A percentile compares a stretch with the other conserved stretches of the same genome.
These are phyloP conservation scores for Phrynocephalus forsythii DNA, from an alignment of 2,797 vertebrate genomes.

Conservation along the genomic window DNA sequence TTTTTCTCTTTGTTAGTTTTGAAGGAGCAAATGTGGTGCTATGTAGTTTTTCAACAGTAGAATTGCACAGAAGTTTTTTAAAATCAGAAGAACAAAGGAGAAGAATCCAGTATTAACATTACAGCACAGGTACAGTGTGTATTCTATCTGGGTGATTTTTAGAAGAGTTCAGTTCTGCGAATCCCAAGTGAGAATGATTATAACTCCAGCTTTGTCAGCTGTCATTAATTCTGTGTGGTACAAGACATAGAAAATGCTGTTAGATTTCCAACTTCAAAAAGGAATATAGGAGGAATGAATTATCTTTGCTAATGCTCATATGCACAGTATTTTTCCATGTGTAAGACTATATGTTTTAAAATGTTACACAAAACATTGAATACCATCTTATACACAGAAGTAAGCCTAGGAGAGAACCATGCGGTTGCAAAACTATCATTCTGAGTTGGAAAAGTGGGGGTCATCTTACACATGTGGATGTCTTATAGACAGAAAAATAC, in stretches of 20 bases:
- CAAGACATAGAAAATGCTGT: slow-evolving; percentile 47
- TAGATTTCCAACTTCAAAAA: slow-evolving; percentile 63
- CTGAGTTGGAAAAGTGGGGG: too few species aligned
- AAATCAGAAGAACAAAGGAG: slow-evolving; percentile 43
- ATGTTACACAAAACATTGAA: too few species aligned
- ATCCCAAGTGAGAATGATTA: slow-evolving; percentile 44
- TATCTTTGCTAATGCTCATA: slow-evolving; percentile 18
- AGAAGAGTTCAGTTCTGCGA: slow-evolving; percentile 48
- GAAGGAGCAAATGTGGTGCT: not conserved
- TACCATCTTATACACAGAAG: too few species aligned
- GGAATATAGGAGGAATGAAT: not conserved
- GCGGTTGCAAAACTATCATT: too few species aligned
- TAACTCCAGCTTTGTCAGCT: not conserved
- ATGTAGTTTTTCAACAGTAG: slow-evolving; percentile 1
- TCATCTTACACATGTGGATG: too few species aligned
- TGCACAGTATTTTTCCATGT: not conserved
- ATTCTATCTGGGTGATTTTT: not conserved
- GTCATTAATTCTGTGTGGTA: not conserved
- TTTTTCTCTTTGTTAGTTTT: not conserved
- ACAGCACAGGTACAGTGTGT: slow-evolving; percentile 34
- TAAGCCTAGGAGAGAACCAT: too few species aligned
- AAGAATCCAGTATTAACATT: slow-evolving; percentile 46
- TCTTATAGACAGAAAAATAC: too few species aligned
- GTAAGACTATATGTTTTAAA: too few species aligned
- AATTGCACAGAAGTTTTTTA: slow-evolving; percentile 32